Percentiles rank a stretch among this genome's conserved stretches.
These are phyloP conservation scores for Abscondita cerata DNA, from an alignment of 2,888 invertebrate species.

Conservation along the genomic window DNA sequence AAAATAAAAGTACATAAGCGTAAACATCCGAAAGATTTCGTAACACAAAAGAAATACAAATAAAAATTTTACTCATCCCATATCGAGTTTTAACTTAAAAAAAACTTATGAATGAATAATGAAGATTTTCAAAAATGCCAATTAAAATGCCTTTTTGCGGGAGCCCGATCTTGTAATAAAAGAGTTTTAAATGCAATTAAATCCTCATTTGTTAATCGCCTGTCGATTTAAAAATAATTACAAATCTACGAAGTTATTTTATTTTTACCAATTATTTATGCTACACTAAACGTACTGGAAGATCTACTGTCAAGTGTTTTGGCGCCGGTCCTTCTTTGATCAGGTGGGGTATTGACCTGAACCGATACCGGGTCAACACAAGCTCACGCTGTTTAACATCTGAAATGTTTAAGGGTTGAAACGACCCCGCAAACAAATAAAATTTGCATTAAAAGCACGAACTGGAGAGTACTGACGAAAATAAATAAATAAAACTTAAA, in stretches of 20 bases:
- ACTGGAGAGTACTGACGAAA: not conserved
- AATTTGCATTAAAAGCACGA: not conserved
- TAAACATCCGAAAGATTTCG: too few relatives aligned
- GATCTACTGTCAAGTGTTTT: slow-evolving; percentile 42
- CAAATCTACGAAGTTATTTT: slow-evolving; percentile 21
- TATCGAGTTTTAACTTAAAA: too few relatives aligned
- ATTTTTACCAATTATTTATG: slow-evolving; percentile 38
- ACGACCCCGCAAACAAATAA: slow-evolving; percentile 16
- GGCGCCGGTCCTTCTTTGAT: slow-evolving; percentile 44
- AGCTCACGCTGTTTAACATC: slow-evolving; percentile 36
- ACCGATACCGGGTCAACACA: slow-evolving; percentile 41
- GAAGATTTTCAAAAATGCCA: too few relatives aligned
- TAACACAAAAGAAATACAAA: too few relatives aligned
- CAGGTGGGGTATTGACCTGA: slow-evolving; percentile 44
- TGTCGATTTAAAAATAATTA: slow-evolving; percentile 13
- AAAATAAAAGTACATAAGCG: too few relatives aligned
- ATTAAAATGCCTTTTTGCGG: too few relatives aligned
- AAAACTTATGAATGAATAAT: too few relatives aligned
- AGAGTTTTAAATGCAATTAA: too few relatives aligned
- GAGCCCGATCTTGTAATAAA: too few relatives aligned
- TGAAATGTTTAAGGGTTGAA: slow-evolving; percentile 37
- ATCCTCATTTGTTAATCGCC: too few relatives aligned
- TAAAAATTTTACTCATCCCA: too few relatives aligned
- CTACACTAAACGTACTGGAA: slow-evolving; percentile 36
- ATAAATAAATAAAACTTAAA: slow-evolving; percentile 12